phyloP scores from a whole-genome alignment of 2,797 vertebrate genomes.

The Alfaro cultratus region DNA sequence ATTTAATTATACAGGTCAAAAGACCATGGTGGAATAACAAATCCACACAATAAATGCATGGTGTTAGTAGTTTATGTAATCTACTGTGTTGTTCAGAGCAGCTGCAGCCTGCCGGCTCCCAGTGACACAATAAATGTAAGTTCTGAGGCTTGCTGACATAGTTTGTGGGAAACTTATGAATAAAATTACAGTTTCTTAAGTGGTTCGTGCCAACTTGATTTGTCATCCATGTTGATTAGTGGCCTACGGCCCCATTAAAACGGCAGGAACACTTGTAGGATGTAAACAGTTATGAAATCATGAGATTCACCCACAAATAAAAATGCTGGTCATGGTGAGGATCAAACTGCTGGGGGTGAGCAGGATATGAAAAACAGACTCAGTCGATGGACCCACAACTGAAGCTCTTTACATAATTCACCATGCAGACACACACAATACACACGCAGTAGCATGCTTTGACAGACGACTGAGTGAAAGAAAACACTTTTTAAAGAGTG shows the following conservation, averaged over 20 bases:
- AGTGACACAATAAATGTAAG: slow-evolving; percentile 11
- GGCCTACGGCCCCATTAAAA: slow-evolving; percentile 3
- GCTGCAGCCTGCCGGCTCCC: slow-evolving; percentile 20
- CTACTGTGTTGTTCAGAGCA: slow-evolving; percentile 19
- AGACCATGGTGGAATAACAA: not conserved
- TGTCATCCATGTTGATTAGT: not conserved
- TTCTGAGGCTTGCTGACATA: slow-evolving; percentile 9
- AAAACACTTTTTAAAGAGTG: not conserved
- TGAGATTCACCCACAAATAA: slow-evolving; percentile 11
- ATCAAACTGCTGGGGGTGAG: not conserved
- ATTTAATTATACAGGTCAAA: slow-evolving; percentile 2
- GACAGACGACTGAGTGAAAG: not conserved
- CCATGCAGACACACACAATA: not conserved
- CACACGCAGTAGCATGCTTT: not conserved
- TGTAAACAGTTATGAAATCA: slow-evolving; percentile 16
- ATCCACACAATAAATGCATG: slow-evolving; percentile 1
- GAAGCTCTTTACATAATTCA: not conserved
- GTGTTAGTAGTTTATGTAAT: slow-evolving; percentile 12
- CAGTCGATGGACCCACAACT: not conserved
- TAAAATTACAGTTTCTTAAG: slow-evolving; percentile 14
- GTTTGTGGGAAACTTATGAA: slow-evolving; percentile 11
- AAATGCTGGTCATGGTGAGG: slow-evolving; percentile 4
- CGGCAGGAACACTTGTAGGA: not conserved
- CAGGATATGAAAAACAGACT: not conserved
- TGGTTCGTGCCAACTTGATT: slow-evolving; percentile 1